Evolutionary conservation across 2,888 invertebrate species (phyloP), one percentile per base, ranked within the genome.

Genomic region (Lottia scabra): DNA sequence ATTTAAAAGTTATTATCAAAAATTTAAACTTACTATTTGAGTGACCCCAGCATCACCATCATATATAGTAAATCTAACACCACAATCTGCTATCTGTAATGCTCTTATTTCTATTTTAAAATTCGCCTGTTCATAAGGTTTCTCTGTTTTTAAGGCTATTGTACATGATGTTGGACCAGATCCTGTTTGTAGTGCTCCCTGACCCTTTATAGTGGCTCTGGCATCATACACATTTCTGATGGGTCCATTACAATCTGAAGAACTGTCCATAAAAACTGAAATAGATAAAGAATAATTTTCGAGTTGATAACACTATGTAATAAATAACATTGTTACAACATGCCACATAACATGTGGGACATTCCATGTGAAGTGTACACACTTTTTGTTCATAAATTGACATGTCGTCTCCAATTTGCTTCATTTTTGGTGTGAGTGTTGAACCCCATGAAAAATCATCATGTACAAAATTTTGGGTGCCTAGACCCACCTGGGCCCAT

Each of bases 201-300:
- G 68, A 16, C 72, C 72, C n/a, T 46, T 26, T 5, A 72, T 43
- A 6, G 65, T 48, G 8, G 68, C 64, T 23, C 56, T 27, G 30
- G 30, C 38, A 45, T 64, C 48, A 19, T n/a, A 56, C 38, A 72
- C 30, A n/a, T 65, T 48, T 38, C 63, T 45, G 15, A 56, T 30
- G 16, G 66, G 62, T 16, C 72, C 62, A 38, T 68, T 71, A 64
- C 74, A 74, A 65, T 74, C 68, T 16, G 56, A 16, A n/a, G 27
- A 16, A 26, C 67, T 67, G 63, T 74, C 74, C 68, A 74, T 23
- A 30, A 44, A 74, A 44, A 62, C 74, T 74, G 68, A 48, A 74
- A 62, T 19, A 56, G 16, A 56, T 4, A 8, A 38, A 38, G 8
- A 38, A 38, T 8, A 5, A 38, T 4, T 30, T 30, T 2, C 6